A percentile compares a stretch with the other conserved stretches of the same genome.
Evolutionary conservation across 2,797 vertebrate species (phyloP).

Genomic region (Tympanoctomys barrerae): DNA sequence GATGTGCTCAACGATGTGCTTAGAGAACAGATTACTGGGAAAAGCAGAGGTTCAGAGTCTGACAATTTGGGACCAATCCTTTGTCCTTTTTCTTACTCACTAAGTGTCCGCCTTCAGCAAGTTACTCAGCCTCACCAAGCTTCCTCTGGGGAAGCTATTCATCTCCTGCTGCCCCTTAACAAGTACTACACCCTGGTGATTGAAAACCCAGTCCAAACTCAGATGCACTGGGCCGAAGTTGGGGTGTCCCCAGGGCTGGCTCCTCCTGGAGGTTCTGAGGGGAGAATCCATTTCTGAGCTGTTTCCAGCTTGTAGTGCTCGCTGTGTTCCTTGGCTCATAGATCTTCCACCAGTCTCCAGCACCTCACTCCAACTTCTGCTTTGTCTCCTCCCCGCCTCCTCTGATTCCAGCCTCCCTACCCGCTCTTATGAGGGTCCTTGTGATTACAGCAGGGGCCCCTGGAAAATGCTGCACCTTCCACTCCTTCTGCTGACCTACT

Average conservation of each 20-base stretch:
- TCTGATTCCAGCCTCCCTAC: neutral
- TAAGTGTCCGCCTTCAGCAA: slow-evolving; percentile 17
- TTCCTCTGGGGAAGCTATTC: neutral
- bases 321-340: neutral
- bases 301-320: neutral
- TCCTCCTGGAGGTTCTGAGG: neutral
- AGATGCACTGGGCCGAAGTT: neutral
- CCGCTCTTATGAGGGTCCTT: neutral
- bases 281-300: neutral
- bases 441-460: neutral
- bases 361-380: neutral
- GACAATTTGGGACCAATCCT: neutral
- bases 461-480: neutral
- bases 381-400: neutral
- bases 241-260: neutral
- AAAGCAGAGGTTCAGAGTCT: neutral
- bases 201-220: slow-evolving; percentile 25
- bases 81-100: neutral
- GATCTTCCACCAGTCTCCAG: neutral
- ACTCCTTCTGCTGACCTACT: slow-evolving; percentile 51
- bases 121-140: neutral
- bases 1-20: neutral
- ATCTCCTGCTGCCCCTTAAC: neutral
- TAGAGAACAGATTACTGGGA: neutral
- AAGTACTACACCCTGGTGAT: neutral